phyloP scores from a whole-genome alignment of 1,140 invertebrate genomes.

The Drosophila pseudoananassae region DNA sequence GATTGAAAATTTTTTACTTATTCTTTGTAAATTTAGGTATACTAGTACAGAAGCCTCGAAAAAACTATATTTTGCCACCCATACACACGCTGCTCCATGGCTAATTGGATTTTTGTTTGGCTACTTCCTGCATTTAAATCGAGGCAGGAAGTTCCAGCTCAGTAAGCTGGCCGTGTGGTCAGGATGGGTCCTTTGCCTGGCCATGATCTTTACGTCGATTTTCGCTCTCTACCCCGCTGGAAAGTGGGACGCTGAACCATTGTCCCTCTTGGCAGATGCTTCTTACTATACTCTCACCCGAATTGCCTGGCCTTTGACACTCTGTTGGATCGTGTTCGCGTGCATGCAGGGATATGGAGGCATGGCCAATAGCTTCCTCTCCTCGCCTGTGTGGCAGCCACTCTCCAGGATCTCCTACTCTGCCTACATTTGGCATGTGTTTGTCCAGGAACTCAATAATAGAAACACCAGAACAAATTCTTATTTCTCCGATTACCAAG shows the following conservation, averaged over 20 bases:
- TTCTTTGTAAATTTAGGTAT: background rate
- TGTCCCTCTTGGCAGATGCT: slow-evolving; percentile 83
- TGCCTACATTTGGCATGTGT: slow-evolving; percentile 84
- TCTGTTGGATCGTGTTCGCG: slow-evolving; percentile 89
- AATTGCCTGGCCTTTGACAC: slow-evolving; percentile 86
- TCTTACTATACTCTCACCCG: slow-evolving; percentile 87
- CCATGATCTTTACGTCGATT: slow-evolving; percentile 56
- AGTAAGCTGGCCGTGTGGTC: slow-evolving; percentile 19
- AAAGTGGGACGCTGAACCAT: slow-evolving; percentile 44
- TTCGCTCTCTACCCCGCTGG: slow-evolving; percentile 69
- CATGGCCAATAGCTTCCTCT: slow-evolving; percentile 84
- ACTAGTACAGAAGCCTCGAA: background rate
- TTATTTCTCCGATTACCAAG: slow-evolving; percentile 43
- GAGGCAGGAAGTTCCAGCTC: slow-evolving; percentile 31
- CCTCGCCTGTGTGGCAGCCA: slow-evolving; percentile 84
- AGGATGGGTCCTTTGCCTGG: slow-evolving; percentile 57
- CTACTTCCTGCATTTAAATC: slow-evolving; percentile 49
- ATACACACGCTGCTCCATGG: slow-evolving; percentile 59
- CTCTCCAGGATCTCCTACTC: slow-evolving; percentile 84
- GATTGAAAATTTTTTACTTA: background rate
- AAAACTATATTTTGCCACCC: slow-evolving; percentile 52
- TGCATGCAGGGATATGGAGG: slow-evolving; percentile 88
- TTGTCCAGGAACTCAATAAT: slow-evolving; percentile 39
- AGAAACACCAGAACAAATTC: slow-evolving; percentile 23
- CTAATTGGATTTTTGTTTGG: slow-evolving; percentile 62